phyloP scores from a whole-genome alignment of 2,797 vertebrate species.

The Agapornis canus region DNA sequence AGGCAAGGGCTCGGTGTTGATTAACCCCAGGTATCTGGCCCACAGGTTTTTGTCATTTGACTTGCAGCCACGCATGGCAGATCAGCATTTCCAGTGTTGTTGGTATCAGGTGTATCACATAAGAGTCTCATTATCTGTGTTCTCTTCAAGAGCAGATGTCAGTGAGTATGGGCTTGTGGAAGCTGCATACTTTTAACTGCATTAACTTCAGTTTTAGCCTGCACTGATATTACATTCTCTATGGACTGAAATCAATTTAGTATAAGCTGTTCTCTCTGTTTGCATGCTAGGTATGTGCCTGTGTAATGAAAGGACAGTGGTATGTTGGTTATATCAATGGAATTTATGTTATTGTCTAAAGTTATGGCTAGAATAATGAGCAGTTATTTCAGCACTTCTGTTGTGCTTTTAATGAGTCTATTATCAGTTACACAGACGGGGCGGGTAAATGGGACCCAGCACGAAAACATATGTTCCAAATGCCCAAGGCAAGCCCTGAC shows the following conservation, averaged over 20 bases:
- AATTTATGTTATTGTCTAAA: constrained; percentile 24
- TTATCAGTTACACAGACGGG: background rate
- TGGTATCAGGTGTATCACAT: background rate
- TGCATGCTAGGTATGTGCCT: background rate
- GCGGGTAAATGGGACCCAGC: background rate
- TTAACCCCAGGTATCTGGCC: background rate
- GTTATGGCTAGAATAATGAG: background rate
- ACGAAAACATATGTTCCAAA: background rate
- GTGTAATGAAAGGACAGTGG: constrained; percentile 6
- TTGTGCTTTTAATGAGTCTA: constrained; percentile 5
- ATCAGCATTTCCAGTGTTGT: background rate
- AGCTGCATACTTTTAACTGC: background rate
- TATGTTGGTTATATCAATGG: background rate
- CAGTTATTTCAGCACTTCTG: constrained; percentile 22
- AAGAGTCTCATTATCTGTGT: background rate
- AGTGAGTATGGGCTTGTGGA: background rate
- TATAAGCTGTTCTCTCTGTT: background rate
- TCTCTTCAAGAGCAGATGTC: background rate
- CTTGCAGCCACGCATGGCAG: background rate
- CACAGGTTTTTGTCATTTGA: background rate
- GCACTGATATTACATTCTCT: background rate
- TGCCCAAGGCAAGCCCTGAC: background rate
- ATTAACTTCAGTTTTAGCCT: background rate
- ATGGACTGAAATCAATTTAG: constrained; percentile 6
- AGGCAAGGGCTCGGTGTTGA: background rate